phyloP scores from a whole-genome alignment of 2,113 vertebrate genomes.

The Benthochromis sp. region DNA sequence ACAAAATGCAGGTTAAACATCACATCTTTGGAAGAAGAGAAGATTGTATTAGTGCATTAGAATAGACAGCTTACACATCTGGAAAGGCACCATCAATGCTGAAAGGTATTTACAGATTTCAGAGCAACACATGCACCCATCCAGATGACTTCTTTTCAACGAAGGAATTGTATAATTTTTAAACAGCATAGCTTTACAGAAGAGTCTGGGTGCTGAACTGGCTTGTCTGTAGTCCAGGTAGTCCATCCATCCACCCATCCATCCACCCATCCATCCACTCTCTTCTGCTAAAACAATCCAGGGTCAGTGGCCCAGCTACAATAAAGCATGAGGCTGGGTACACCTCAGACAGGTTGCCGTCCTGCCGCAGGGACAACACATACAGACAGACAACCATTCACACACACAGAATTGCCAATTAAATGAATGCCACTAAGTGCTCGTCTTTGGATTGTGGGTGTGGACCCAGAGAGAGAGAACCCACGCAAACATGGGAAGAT shows the following conservation, averaged over 20 bases:
- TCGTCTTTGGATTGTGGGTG: neutral
- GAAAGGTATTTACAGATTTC: neutral
- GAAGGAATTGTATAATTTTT: neutral
- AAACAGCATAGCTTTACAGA: neutral
- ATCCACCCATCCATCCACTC: rapidly evolving
- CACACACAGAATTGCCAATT: neutral
- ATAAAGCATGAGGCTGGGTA: rapidly evolving
- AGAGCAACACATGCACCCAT: neutral
- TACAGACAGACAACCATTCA: neutral
- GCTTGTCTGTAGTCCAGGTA: neutral
- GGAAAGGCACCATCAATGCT: neutral
- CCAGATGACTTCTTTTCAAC: rapidly evolving
- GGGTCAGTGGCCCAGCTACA: neutral
- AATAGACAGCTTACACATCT: neutral
- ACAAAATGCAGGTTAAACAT: neutral
- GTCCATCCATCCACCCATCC: no score
- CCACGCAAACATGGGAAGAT: neutral
- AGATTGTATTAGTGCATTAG: neutral
- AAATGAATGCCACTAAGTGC: neutral
- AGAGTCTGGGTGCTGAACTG: neutral
- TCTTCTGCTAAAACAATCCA: neutral
- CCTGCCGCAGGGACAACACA: neutral
- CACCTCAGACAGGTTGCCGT: neutral
- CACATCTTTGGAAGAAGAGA: neutral
- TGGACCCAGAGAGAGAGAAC: neutral